Evolutionary conservation across 2,797 vertebrate species (phyloP), one percentile per base, ranked within the genome.

Genomic region (Sebastes iracundus): DNA sequence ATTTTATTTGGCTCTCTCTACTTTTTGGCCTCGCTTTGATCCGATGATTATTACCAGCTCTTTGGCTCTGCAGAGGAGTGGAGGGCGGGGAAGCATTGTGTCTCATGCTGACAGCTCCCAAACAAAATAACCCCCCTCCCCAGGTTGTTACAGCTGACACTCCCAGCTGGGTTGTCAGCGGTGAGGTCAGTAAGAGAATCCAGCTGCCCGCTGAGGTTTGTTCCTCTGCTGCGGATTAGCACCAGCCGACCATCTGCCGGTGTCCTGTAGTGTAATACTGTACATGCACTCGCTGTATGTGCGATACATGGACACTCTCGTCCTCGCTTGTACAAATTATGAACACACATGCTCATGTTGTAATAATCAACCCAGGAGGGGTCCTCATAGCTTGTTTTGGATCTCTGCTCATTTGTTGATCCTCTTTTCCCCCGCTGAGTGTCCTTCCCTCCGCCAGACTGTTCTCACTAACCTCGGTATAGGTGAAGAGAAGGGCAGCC

Each of bases 171-270:
- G 83, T 88, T 91, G 90, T 92, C 89, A 89, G 88, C 35, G 79
- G 87, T 93, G 91, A 93, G 90, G 93, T 95, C 93, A 94, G 89
- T 92, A 92, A 93, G 88, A 90, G 90, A 85, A 93, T 90, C 90
- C 93, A 91, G 91, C 87, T 90, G 92, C 79, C 84, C 81, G 84
- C 80, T 71, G 86, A 86, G 89, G 85, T 86, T 87, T 82, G 84
- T 81, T 90, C 81, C 88, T 90, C 88, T 78, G 84, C 69, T 86
- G 88, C 79, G 85, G 72, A 92, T 89, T 80, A 89, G 75, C 90
- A 88, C 82, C 83, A 82, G 81, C 82, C 83, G 90, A 87, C 77
- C 93, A 90, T 90, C 94, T 92, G 90, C 86, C 61, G 75, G 77
- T 61, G 49, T 91, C 88, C 86, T 73, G 79, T 20, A n/a, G 81